phyloP scores from a whole-genome alignment of 1,140 invertebrate species.

The Heliconius hermathena region DNA sequence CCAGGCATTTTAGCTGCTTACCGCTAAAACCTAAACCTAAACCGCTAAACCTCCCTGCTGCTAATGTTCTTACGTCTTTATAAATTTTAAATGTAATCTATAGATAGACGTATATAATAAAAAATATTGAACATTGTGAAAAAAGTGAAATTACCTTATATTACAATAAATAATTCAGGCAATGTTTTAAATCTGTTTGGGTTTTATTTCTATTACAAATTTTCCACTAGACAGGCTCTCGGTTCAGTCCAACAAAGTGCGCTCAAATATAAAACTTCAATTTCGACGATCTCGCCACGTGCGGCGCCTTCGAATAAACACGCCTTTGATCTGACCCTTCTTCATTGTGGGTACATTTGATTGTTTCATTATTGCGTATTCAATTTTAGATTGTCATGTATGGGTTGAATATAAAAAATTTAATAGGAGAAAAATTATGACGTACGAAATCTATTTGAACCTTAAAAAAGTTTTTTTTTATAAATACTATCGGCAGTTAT shows the following conservation, averaged over 20 bases:
- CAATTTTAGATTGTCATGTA: conserved; percentile 4
- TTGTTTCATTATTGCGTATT: conserved; percentile 18
- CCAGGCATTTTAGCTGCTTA: too few species aligned
- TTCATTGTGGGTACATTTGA: conserved; percentile 8
- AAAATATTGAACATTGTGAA: not conserved
- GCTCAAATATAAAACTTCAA: conserved; percentile 78
- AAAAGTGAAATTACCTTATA: not conserved
- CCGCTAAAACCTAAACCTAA: too few species aligned
- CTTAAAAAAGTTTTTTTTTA: too few species aligned
- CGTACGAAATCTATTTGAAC: too few species aligned
- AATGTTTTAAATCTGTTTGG: not conserved
- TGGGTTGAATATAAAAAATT: not conserved
- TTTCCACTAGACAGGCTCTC: not conserved
- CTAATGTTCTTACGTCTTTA: too few species aligned
- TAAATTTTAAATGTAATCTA: too few species aligned
- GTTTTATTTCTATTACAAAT: conserved; percentile 3
- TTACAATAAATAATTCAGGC: not conserved
- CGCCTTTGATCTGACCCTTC: conserved; percentile 44
- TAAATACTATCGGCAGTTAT: too few species aligned
- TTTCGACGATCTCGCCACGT: conserved; percentile 57
- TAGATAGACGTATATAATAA: not conserved
- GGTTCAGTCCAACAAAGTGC: conserved; percentile 65
- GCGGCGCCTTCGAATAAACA: conserved; percentile 55
- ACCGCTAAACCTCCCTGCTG: too few species aligned
- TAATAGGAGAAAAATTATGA: not conserved